Evolutionary conservation across 2,888 invertebrate genomes (phyloP), one percentile per base, ranked within the genome.

Genomic region (Zeuzera pyrina): DNA sequence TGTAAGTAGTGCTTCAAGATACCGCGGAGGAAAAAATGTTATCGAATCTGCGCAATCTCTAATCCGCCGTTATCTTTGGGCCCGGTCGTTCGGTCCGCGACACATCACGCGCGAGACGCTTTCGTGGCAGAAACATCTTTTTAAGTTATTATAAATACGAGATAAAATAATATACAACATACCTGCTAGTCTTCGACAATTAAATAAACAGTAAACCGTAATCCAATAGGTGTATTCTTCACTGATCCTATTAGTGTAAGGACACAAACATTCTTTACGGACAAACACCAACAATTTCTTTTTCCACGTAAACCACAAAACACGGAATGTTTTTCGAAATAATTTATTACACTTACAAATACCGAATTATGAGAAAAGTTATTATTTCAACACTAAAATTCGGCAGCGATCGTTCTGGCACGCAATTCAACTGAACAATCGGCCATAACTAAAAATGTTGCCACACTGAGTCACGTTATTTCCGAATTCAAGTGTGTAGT

Each of bases 391-490:
- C 64, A 68, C 63, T 53, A 66, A 66, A 67, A 67, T 72, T 64
- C 67, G 57, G 65, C 57, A 68, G 68, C 64, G 54, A 56, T 61
- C 60, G 56, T 53, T 55, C 49, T n/a, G n/a, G 47, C 69, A 68
- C 52, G 55, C 67, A 62, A 56, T 52, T 59, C 65, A 65, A 71
- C 60, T 61, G 66, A 73, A 71, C 60, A 62, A 78, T 70, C 79
- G 73, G 81, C 81, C 81, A 83, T 81, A 60, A 79, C 81, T 81
- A 45, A 67, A 67, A 77, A 71, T 61, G 56, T 59, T 59, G 53
- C 59, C 57, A 54, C 16, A 15, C 13, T 19, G 23, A 60, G 69
- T 78, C 71, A 76, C 72, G 68, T 70, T 71, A 61, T 56, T 60
- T 53, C 58, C 54, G 43, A 35, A 43, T 63, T 64, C 70, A 71